Conservation (phyloP, 1,140 invertebrate genomes). For the Drosophila equinoxialis region DNA sequence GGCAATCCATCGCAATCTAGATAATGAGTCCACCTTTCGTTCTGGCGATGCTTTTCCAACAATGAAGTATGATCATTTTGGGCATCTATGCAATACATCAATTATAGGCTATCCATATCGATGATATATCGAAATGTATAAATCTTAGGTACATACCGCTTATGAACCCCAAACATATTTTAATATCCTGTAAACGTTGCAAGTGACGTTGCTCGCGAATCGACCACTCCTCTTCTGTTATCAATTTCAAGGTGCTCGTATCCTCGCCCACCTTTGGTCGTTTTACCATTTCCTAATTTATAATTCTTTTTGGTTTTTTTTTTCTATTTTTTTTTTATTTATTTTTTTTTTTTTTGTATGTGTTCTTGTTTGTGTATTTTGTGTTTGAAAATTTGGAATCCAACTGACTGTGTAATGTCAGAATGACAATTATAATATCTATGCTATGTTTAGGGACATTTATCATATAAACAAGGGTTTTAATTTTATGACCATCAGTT, state of each 20-base stretch:
- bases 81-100: conserved; percentile 24
- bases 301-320: conserved; percentile 18
- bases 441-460: not conserved
- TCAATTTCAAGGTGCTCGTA: not conserved
- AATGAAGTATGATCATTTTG: conserved; percentile 31
- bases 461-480: too few species aligned
- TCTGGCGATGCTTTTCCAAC: conserved; percentile 11
- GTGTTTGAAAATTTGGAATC: conserved; percentile 19
- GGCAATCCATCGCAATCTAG: conserved; percentile 63
- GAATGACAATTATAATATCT: conserved; percentile 3
- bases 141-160: conserved; percentile 17
- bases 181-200: conserved; percentile 54
- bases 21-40: conserved; percentile 51
- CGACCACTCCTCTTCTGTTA: conserved; percentile 42
- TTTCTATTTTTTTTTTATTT: conserved; percentile 11
- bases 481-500: too few species aligned
- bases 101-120: too few species aligned
- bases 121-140: not conserved
- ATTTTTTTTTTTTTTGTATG: not conserved
- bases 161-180: conserved; percentile 41
- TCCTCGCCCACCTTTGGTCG: not conserved
- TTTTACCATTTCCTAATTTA: conserved; percentile 21
- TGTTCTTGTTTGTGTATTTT: conserved; percentile 16
- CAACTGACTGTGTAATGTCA: too few species aligned
- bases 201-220: conserved; percentile 29